Conservation (phyloP, 2,888 invertebrate species). For the Arenicola marina region DNA sequence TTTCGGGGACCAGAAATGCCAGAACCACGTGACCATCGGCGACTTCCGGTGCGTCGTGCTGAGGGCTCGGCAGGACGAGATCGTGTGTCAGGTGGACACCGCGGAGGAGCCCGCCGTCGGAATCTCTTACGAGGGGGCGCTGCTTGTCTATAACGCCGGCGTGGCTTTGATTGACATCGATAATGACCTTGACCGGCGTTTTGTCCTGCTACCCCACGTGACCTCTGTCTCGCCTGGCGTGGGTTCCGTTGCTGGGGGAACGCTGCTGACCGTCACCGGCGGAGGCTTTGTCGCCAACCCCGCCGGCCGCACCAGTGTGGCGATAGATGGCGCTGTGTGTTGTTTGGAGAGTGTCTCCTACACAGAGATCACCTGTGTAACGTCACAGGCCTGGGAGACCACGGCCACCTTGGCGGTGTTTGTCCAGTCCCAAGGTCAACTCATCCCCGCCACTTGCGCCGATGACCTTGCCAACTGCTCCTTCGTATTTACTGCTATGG, state of each 20-base stretch:
- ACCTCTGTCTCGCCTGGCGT: background rate
- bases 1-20: conserved; percentile 7
- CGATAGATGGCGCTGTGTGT: conserved; percentile 2
- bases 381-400: background rate
- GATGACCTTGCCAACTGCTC: conserved; percentile 6
- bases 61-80: background rate
- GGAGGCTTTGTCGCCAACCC: conserved; percentile 43
- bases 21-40: conserved; percentile 17
- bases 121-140: background rate
- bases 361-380: conserved; percentile 14
- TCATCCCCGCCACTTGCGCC: conserved; percentile 4
- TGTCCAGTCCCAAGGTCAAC: conserved; percentile 2
- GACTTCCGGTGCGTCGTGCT: conserved; percentile 6
- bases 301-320: background rate
- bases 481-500: conserved; percentile 20
- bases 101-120: background rate
- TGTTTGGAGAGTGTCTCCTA: conserved; percentile 6
- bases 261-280: conserved; percentile 36
- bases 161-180: background rate
- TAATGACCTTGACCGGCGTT: background rate
- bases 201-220: background rate
- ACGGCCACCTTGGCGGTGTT: conserved; percentile 3
- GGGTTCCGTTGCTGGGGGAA: conserved; percentile 9
- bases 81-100: conserved; percentile 8
- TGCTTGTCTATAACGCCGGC: conserved; percentile 5